Evolutionary conservation across 1,140 invertebrate genomes (phyloP).

Genomic region (Ceratosolen fusciceps): DNA sequence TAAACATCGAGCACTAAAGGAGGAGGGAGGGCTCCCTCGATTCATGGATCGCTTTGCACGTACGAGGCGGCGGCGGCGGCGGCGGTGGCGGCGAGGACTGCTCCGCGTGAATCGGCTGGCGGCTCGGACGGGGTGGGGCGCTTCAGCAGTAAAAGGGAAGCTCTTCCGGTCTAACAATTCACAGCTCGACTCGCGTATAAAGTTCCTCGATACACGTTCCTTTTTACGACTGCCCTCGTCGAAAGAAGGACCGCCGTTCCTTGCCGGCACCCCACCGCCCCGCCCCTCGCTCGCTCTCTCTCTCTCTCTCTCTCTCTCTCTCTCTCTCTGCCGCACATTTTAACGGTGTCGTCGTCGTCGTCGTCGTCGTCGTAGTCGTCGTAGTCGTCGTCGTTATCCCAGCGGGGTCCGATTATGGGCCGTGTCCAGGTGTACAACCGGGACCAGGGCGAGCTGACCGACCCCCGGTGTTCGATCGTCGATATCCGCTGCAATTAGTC

Average conservation of each 20-base stretch:
- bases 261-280: no score
- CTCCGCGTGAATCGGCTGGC: no score
- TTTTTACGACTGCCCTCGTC: background rate
- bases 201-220: background rate
- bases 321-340: no score
- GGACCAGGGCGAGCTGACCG: background rate
- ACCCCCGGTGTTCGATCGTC: background rate
- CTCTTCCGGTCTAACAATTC: background rate
- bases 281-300: no score
- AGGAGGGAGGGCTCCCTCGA: background rate
- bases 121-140: no score
- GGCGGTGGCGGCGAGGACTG: no score
- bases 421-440: background rate
- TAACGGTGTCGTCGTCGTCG: no score
- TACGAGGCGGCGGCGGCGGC: no score
- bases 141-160: slow-evolving; percentile 12
- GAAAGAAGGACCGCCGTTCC: background rate
- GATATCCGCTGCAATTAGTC: slow-evolving; percentile 5
- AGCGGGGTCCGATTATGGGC: background rate
- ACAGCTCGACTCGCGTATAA: background rate
- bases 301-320: no score
- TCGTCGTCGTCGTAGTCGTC: no score
- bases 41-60: slow-evolving; percentile 25
- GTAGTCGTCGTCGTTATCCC: slow-evolving; percentile 9
- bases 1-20: slow-evolving; percentile 28